A percentile compares a stretch with the other conserved stretches of the same genome.
Conservation (phyloP, 2,113 vertebrate species). For the Saccopteryx bilineata region DNA sequence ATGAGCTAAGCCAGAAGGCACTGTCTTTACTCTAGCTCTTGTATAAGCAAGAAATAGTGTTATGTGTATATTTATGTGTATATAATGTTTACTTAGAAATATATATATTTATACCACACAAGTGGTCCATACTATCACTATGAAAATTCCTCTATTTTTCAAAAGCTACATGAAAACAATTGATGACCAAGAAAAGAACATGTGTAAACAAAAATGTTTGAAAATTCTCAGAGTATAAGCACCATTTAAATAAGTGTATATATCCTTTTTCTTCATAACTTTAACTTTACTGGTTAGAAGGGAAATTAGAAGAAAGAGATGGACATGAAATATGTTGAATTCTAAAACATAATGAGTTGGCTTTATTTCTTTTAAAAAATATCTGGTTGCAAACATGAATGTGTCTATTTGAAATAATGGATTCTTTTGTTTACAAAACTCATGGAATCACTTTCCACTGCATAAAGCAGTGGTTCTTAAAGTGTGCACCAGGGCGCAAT, state of each 20-base stretch:
- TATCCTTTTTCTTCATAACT: constrained; percentile 33
- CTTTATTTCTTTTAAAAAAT: constrained; percentile 32
- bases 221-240: constrained; percentile 58
- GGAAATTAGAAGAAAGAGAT: constrained; percentile 54
- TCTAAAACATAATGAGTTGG: constrained; percentile 19
- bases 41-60: constrained; percentile 82
- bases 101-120: constrained; percentile 82
- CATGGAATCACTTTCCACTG: constrained; percentile 1
- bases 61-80: constrained; percentile 71
- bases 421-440: constrained; percentile 11
- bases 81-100: constrained; percentile 73
- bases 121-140: constrained; percentile 71
- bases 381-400: neutral
- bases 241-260: constrained; percentile 57
- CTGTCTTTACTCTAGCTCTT: constrained; percentile 82
- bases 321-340: neutral
- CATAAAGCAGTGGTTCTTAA: neutral
- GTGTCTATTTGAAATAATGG: constrained; percentile 49
- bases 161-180: constrained; percentile 69
- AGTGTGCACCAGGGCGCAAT: no score
- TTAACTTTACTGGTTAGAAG: constrained; percentile 62
- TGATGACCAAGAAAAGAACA: constrained; percentile 57
- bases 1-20: constrained; percentile 86
- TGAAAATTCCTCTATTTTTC: constrained; percentile 84
- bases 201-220: constrained; percentile 69